These are phyloP conservation scores for Netta rufina DNA, from an alignment of 2,797 vertebrate genomes.

Conservation along the genomic window DNA sequence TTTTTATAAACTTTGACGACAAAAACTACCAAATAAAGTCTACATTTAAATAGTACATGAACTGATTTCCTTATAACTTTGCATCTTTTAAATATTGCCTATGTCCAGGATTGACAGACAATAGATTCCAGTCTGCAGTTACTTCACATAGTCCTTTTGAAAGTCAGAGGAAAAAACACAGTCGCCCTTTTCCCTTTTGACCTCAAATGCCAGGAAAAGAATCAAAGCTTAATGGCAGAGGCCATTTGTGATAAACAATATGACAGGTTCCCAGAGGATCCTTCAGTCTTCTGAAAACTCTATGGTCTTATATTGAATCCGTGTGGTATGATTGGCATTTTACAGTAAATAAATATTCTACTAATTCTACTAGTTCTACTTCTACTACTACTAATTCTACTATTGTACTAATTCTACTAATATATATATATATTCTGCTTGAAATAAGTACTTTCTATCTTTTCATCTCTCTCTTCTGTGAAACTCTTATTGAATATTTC, in stretches of 20 bases:
- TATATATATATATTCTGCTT: background rate
- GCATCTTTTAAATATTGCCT: background rate
- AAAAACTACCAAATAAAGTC: background rate
- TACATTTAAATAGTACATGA: background rate
- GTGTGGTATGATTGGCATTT: background rate
- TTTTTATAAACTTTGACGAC: background rate
- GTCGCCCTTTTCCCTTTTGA: background rate
- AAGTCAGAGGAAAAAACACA: background rate
- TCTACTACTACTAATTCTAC: no score
- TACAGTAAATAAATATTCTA: background rate
- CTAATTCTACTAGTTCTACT: no score
- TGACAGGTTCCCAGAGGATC: background rate
- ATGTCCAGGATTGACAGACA: background rate
- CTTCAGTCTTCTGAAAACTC: background rate
- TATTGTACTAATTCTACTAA: no score
- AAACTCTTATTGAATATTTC: slow-evolving; percentile 1
- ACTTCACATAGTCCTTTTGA: background rate
- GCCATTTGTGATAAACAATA: background rate
- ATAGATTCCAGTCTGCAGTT: background rate
- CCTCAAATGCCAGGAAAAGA: background rate
- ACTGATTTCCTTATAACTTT: background rate
- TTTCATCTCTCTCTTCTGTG: slow-evolving; percentile 23
- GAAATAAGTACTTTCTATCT: slow-evolving; percentile 13
- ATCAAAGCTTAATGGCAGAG: background rate
- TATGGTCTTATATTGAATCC: background rate